Evolutionary conservation across 2,797 vertebrate genomes (phyloP).

Genomic region (Chelidonichthys spinosus): DNA sequence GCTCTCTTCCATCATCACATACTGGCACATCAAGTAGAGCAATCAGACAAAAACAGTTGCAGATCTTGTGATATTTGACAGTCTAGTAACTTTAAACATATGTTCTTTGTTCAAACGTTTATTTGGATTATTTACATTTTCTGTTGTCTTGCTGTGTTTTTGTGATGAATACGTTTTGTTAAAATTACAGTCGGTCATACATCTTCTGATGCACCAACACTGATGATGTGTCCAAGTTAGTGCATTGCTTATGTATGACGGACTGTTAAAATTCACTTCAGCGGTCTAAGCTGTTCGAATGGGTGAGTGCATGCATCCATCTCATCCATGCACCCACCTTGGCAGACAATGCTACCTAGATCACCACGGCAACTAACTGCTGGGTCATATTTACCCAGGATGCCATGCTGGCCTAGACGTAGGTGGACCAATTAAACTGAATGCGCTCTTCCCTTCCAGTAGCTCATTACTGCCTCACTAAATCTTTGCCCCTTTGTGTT

Average conservation of each 20-base stretch:
- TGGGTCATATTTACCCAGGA: constrained; percentile 64
- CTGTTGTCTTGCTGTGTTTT: not conserved
- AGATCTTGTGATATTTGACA: not conserved
- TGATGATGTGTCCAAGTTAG: no score
- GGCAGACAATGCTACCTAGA: constrained; percentile 59
- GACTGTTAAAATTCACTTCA: not conserved
- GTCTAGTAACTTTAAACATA: not conserved
- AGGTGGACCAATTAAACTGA: constrained; percentile 53
- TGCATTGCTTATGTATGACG: no score
- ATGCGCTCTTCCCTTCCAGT: constrained; percentile 53
- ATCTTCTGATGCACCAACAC: no score
- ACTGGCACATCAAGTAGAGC: not conserved
- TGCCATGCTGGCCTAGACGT: constrained; percentile 42
- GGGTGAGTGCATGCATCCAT: constrained; percentile 22
- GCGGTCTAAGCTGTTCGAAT: not conserved
- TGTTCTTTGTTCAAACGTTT: not conserved
- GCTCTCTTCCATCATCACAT: not conserved
- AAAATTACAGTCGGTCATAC: not conserved
- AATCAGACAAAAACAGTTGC: not conserved
- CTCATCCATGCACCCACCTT: constrained; percentile 37
- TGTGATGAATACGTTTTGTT: not conserved
- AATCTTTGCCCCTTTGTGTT: constrained; percentile 61
- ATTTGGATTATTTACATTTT: not conserved
- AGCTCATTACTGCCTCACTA: constrained; percentile 69
- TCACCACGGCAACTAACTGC: constrained; percentile 57